These are phyloP conservation scores for Chaetodon trifasciatus DNA, from an alignment of 2,797 vertebrate species.

Conservation along the genomic window DNA sequence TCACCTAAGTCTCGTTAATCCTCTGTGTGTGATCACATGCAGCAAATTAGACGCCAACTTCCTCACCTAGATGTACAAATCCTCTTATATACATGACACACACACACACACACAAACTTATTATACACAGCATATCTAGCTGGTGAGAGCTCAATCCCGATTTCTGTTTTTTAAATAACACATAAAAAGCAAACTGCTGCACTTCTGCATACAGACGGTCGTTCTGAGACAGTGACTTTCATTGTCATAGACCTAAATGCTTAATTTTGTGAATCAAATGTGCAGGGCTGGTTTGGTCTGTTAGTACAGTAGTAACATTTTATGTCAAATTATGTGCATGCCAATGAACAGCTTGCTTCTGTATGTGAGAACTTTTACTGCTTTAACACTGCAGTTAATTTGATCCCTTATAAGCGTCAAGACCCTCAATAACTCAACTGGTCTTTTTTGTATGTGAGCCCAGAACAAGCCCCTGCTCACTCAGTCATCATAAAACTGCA, in stretches of 20 bases:
- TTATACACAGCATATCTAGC: not conserved
- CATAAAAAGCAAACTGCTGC: not conserved
- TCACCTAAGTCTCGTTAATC: slow-evolving; percentile 9
- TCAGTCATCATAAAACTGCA: slow-evolving; percentile 33
- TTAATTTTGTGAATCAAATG: too few species aligned
- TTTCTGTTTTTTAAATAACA: not conserved
- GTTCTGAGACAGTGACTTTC: not conserved
- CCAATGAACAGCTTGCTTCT: not conserved
- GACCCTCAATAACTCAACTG: slow-evolving; percentile 3
- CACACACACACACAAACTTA: not conserved
- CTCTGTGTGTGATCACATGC: not conserved
- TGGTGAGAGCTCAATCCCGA: not conserved
- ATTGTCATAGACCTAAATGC: not conserved
- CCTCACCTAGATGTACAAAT: not conserved
- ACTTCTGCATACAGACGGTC: not conserved
- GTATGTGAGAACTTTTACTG: not conserved
- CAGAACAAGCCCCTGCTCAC: slow-evolving; percentile 26
- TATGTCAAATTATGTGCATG: not conserved
- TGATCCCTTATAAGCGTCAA: not conserved
- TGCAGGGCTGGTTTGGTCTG: not conserved
- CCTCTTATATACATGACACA: not conserved
- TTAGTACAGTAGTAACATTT: not conserved
- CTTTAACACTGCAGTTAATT: slow-evolving; percentile 12
- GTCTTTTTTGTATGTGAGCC: slow-evolving; percentile 13
- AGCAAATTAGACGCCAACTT: not conserved